A percentile compares a stretch with the other conserved stretches of the same genome.
Conservation (phyloP, 2,113 vertebrate species). For the Bagarius yarrelli region DNA sequence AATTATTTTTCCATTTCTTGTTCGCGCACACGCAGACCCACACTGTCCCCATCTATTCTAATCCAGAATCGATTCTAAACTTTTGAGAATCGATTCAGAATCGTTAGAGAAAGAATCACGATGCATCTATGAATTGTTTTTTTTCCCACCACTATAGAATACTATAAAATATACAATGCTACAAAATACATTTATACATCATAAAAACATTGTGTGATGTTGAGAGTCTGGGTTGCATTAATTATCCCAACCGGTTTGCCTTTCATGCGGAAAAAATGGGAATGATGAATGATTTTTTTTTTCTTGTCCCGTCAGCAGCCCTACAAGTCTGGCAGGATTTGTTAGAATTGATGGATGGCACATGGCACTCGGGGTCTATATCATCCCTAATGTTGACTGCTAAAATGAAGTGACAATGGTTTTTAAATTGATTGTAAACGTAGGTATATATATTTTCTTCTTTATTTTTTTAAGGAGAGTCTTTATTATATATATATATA, state of each 20-base stretch:
- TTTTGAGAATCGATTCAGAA: too few relatives aligned
- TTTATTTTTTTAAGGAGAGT: too few relatives aligned
- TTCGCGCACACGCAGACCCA: too few relatives aligned
- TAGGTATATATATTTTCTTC: too few relatives aligned
- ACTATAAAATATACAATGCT: background rate
- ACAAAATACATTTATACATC: background rate
- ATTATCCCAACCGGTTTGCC: background rate
- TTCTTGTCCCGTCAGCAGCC: background rate
- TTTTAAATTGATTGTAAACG: slow-evolving; percentile 4
- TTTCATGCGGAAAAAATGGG: background rate
- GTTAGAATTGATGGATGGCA: slow-evolving; percentile 1
- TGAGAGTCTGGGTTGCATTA: background rate
- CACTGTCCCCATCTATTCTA: too few relatives aligned
- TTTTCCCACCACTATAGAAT: too few relatives aligned
- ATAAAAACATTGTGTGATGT: background rate
- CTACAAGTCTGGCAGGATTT: background rate
- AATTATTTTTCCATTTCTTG: too few relatives aligned
- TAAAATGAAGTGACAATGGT: background rate
- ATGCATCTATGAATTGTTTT: too few relatives aligned
- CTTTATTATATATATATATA: too few relatives aligned
- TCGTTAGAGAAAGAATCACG: too few relatives aligned
- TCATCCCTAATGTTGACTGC: background rate
- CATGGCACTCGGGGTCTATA: background rate
- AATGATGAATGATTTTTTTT: background rate
- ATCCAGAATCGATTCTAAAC: too few relatives aligned